Base-by-base conservation (phyloP, 2,888 invertebrate genomes). In the Ectropis crepuscularia region DNA sequence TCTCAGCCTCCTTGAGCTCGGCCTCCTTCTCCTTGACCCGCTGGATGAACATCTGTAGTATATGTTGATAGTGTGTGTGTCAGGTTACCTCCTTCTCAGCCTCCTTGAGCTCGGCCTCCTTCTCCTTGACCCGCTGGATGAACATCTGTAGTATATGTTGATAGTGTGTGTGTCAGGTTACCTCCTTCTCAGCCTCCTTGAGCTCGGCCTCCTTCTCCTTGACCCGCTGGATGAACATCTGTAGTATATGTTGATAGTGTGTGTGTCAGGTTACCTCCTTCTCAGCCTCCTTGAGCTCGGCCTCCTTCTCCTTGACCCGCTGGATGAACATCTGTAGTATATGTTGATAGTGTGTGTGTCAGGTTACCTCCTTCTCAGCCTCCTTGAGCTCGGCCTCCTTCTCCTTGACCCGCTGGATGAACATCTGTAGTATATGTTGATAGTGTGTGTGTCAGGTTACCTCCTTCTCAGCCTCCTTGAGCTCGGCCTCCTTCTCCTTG, bases 261-360 rank as follows among this genome's bases (percentile, higher is more conserved):
- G n/a, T n/a, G n/a, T n/a, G n/a, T n/a, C n/a, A n/a, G n/a, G n/a
- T n/a, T 87, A 98, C 98, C 92, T 99, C 98, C 88, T 98, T 98
- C 92, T 99, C 99, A 0, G 97, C 97, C 75, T 99, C 99, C 88
- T 99, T 99, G 55, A 99, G 94, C 85, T 99, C 99, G 0, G 97
- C 95, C 88, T 99, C 99, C 90, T 99, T 99, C 83, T 98, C 98
- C 86, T 99, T 99, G 57, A 99, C 99, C 64, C 99, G 94, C 70
- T 97, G 96, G 66, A 99, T 98, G 94, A 99, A 99, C 96, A 98
- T 98, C 92, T 99, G 99, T n/a, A n/a, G n/a, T n/a, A n/a, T n/a
- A n/a, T n/a, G n/a, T n/a, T n/a, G n/a, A n/a, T n/a, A n/a, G n/a
- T n/a, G n/a, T n/a, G n/a, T n/a, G n/a, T n/a, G n/a, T n/a, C n/a